Percentiles rank a stretch among this genome's conserved stretches.
These are phyloP conservation scores for Argya squamiceps DNA, from an alignment of 2,797 vertebrate species.

Conservation along the genomic window DNA sequence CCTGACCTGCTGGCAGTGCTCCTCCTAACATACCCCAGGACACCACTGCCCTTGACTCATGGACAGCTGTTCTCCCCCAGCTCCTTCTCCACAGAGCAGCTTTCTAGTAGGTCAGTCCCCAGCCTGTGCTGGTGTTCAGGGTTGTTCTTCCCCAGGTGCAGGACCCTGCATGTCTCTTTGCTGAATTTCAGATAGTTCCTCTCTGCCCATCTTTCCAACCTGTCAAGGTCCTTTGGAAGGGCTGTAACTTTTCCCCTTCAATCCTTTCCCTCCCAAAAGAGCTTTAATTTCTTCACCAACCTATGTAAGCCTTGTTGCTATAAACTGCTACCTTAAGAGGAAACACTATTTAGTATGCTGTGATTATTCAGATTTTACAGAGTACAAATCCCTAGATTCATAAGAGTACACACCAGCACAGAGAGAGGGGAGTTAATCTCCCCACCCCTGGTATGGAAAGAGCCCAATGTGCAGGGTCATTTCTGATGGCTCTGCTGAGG, in stretches of 20 bases:
- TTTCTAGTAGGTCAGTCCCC: background rate
- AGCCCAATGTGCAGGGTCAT: fast-evolving
- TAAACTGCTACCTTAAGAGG: background rate
- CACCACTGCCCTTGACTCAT: background rate
- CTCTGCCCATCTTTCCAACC: background rate
- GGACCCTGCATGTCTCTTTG: background rate
- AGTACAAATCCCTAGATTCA: background rate
- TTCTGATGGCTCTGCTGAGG: background rate
- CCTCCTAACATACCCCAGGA: background rate
- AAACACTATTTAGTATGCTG: background rate
- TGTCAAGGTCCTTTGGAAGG: background rate
- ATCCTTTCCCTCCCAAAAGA: background rate
- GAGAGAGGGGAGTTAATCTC: background rate
- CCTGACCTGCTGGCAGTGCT: background rate
- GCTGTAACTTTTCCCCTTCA: background rate
- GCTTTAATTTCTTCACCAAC: background rate
- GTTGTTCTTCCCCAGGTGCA: background rate
- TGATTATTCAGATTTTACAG: background rate
- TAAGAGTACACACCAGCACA: fast-evolving
- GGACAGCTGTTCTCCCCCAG: background rate
- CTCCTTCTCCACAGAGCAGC: background rate
- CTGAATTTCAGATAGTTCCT: background rate
- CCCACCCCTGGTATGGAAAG: fast-evolving
- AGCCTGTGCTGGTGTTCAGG: background rate
- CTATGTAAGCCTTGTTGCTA: background rate